A percentile compares a stretch with the other conserved stretches of the same genome.
phyloP scores from a whole-genome alignment of 2,888 invertebrate species.

The Chrysolina haemoptera region DNA sequence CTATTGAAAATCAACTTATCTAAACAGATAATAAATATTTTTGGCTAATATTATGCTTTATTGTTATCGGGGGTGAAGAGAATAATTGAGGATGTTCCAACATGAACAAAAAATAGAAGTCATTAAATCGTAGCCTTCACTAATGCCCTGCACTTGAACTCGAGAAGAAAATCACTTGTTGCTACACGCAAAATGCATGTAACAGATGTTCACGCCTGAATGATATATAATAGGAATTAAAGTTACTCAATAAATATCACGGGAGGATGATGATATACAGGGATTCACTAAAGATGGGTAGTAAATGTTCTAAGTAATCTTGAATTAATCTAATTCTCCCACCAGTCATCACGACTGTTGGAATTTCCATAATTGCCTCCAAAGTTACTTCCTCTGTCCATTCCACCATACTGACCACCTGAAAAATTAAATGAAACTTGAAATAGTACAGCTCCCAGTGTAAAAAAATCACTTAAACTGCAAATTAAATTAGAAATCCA shows the following conservation, averaged over 20 bases:
- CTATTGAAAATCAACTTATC: background rate
- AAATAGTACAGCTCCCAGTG: too few species aligned
- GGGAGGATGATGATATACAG: conserved; percentile 40
- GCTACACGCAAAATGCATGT: conserved; percentile 12
- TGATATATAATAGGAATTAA: conserved; percentile 22
- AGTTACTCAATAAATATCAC: conserved; percentile 35
- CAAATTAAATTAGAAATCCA: too few species aligned
- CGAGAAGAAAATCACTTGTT: background rate
- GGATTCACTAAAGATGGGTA: conserved; percentile 41
- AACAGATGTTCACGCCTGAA: conserved; percentile 10
- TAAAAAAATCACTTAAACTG: too few species aligned
- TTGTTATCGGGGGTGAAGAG: background rate
- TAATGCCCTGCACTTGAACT: conserved; percentile 8
- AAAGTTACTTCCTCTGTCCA: conserved; percentile 66
- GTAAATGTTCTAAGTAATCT: conserved; percentile 40
- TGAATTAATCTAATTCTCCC: conserved; percentile 59
- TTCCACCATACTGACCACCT: conserved; percentile 62
- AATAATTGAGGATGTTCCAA: conserved; percentile 4
- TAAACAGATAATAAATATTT: conserved; percentile 9
- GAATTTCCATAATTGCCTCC: conserved; percentile 66
- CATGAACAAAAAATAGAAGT: background rate
- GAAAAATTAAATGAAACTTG: conserved; percentile 47
- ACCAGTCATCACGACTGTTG: conserved; percentile 68
- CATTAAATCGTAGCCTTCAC: background rate
- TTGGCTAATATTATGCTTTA: conserved; percentile 12